Percentiles rank a stretch among this genome's conserved stretches.
These are phyloP conservation scores for Toxostoma redivivum DNA, from an alignment of 2,113 vertebrate genomes.

Conservation along the genomic window DNA sequence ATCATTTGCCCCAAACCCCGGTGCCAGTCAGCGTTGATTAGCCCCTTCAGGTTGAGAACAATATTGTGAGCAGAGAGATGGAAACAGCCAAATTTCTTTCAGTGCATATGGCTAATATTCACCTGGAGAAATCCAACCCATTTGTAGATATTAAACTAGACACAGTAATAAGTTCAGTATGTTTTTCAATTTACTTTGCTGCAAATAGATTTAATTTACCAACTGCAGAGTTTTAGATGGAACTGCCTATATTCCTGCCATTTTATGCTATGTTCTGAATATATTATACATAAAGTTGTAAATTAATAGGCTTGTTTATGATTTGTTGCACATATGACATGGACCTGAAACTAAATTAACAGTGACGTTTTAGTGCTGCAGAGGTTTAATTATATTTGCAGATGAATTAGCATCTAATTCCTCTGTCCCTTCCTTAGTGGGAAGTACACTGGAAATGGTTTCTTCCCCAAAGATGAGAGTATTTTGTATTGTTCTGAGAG, in stretches of 20 bases:
- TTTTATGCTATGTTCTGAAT: conserved; percentile 8
- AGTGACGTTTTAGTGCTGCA: background rate
- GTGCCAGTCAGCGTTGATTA: background rate
- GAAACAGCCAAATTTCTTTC: conserved; percentile 6
- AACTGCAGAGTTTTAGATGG: conserved; percentile 61
- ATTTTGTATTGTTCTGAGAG: background rate
- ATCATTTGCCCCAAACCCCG: background rate
- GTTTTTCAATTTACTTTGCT: conserved; percentile 63
- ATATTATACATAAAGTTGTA: conserved; percentile 5
- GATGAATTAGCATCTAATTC: conserved; percentile 38
- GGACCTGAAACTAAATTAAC: conserved; percentile 43
- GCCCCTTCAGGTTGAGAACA: background rate
- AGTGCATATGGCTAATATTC: conserved; percentile 38
- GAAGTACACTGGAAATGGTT: background rate
- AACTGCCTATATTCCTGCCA: conserved; percentile 1
- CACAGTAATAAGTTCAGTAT: conserved; percentile 51
- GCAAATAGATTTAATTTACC: conserved; percentile 69
- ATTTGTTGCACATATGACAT: conserved; percentile 41
- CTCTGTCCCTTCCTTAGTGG: background rate
- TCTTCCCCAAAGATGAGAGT: background rate
- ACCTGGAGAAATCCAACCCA: conserved; percentile 58
- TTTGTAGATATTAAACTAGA: conserved; percentile 58
- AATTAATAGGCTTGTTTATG: conserved; percentile 25
- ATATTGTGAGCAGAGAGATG: background rate
- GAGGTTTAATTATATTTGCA: conserved; percentile 62